Base-by-base conservation (phyloP, 1,140 invertebrate species). In the Drosophila ohnishii region DNA sequence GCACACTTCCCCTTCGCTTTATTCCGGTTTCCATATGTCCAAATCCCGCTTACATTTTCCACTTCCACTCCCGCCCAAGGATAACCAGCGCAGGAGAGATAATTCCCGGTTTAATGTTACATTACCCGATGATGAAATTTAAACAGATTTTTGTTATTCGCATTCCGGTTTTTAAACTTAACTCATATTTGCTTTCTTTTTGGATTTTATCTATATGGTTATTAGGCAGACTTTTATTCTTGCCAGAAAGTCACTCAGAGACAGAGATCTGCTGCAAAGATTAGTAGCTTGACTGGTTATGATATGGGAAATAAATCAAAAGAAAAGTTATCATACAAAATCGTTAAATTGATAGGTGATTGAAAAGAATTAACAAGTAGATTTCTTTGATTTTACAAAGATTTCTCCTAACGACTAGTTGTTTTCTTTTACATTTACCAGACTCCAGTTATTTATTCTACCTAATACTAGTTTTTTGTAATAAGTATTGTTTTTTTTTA, bases 1-100 rank as follows among this genome's bases (percentile, higher is more conserved):
- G 65, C 65, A 44, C 59, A 39, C 45, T 53, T 64, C 65, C 45
- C 35, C 35, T n/a, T 51, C 28, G 25, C 32, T 22, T 7, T 42
- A 30, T 42, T 69, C 45, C 60, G 61, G 60, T 51, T 65, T 66
- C 10, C 39, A 60, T 60, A 28, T 11, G 34, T 10, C n/a, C 47
- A 30, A n/a, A 3, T 32, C 28, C 47, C 47, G 14, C 13, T 25
- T 9, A 11, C 22, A 48, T 16, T 59, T 59, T 7, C 30, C 47
- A 22, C 32, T 35, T 37, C 50, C 50, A 35, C 16, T 35, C 51
- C 51, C 51, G 32, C 14, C 30, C 45, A 60, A 25, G 30, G 30
- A 60, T 55, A 60, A 13, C 25, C 39, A 47, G 51, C 32, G 13
- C 39, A 9, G 25, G 5, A 44, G 7, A 30, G 10, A 35, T 53